Evolutionary conservation across 2,113 vertebrate genomes (phyloP), one percentile per base, ranked within the genome.

Genomic region (Lepidothrix coronata): DNA sequence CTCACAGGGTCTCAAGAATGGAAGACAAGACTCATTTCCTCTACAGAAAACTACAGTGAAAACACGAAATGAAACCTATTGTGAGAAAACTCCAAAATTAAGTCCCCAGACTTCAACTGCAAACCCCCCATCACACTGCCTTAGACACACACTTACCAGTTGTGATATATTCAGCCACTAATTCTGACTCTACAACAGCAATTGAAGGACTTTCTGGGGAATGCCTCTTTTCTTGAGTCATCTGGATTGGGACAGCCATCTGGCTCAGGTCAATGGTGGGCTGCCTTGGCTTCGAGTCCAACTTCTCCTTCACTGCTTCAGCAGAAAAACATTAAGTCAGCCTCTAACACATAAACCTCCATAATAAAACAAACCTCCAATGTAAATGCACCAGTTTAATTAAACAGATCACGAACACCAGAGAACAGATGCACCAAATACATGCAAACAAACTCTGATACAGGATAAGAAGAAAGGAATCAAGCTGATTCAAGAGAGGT

Each of bases 201-300:
- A 99, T 98, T 33, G 98, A 98, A 25, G 98, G 98, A 8, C 98
- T 98, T 95, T 99, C 98, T 17, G 98, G 98, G 94, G 97, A 97
- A 94, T 98, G 98, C n/a, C 98, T 99, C 97, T 99, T 99, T 94
- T 99, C 99, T 73, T 98, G 98, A 62, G 98, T 96, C 98, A 99
- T 98, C 96, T 99, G 99, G 95, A 99, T 98, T 65, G 99, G 99
- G 43, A 99, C 99, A 37, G 98, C 99, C 99, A 99, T 99, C 97
- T 99, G 99, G 94, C 99, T 99, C 95, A 99, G 97, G 97, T 99
- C 99, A 95, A 99, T 99, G 73, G 99, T 99, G 87, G 98, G 99
- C 93, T 99, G 99, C 82, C 99, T 98, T 28, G 98, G 98, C 96
- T 98, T 99, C 11, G 98, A 93, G 90, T 99, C 99, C 43, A 97